Percentiles rank a stretch among this genome's conserved stretches.
phyloP scores from a whole-genome alignment of 1,140 invertebrate species.

The Paraescarpia echinospica region DNA sequence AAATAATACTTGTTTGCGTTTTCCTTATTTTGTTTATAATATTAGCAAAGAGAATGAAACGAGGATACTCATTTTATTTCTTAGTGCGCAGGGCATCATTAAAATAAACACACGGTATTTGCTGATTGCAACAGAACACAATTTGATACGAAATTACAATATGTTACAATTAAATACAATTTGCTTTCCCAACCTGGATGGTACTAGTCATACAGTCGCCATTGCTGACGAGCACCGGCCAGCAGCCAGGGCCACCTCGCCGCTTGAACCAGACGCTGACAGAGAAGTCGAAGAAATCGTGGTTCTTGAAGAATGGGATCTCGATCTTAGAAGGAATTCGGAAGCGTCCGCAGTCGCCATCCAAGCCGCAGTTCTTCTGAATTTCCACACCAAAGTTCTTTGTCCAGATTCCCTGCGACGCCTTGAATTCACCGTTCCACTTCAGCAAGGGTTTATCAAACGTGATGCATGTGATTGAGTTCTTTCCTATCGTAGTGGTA shows the following conservation, averaged over 20 bases:
- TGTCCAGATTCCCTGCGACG: not conserved
- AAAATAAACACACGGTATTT: no score
- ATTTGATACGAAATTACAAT: no score
- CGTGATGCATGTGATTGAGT: no score
- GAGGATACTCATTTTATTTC: no score
- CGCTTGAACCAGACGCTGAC: not conserved
- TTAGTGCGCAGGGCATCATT: no score
- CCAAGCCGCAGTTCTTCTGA: not conserved
- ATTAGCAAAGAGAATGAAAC: no score
- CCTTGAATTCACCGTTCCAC: not conserved
- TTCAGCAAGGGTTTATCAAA: no score
- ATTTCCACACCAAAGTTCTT: not conserved
- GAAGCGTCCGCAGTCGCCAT: not conserved
- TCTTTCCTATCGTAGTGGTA: not conserved
- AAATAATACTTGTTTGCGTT: no score
- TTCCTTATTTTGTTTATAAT: no score
- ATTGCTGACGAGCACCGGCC: not conserved
- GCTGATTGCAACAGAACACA: no score
- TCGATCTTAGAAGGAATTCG: not conserved
- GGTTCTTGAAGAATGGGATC: not conserved
- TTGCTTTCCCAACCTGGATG: no score
- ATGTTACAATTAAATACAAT: no score
- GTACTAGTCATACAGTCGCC: not conserved
- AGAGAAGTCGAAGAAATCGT: not conserved
- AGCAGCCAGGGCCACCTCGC: not conserved